A percentile compares a stretch with the other conserved stretches of the same genome.
Conservation (phyloP, 2,888 invertebrate genomes). For the Euplexia lucipara region DNA sequence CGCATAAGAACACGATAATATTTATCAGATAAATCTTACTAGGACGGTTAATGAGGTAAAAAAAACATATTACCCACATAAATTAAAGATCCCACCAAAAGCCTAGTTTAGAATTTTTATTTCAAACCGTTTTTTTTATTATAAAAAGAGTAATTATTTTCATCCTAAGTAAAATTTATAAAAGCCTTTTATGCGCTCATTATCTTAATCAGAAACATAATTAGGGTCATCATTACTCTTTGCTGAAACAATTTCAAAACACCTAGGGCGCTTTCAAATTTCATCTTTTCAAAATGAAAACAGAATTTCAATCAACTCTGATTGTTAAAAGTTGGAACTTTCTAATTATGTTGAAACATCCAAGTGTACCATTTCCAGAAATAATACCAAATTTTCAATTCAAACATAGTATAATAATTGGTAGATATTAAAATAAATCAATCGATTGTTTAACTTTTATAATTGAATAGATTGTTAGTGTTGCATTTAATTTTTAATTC, state of each 20-base stretch:
- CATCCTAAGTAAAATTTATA: constrained; percentile 6
- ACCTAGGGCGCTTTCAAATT: constrained; percentile 37
- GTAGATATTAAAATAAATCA: constrained; percentile 29
- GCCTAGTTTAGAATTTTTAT: not conserved
- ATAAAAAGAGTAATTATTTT: not conserved
- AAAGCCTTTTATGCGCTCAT: constrained; percentile 25
- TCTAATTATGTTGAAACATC: constrained; percentile 30
- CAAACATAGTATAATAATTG: constrained; percentile 4
- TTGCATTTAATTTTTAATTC: constrained; percentile 1
- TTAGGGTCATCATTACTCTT: constrained; percentile 25
- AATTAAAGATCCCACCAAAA: not conserved
- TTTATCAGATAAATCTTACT: too few relatives aligned
- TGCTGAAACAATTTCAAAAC: constrained; percentile 36
- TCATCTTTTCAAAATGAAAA: constrained; percentile 23
- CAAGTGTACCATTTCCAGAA: constrained; percentile 8
- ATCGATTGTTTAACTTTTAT: constrained; percentile 11
- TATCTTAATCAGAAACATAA: constrained; percentile 39
- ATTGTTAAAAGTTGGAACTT: constrained; percentile 34
- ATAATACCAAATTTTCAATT: constrained; percentile 20
- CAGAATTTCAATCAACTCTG: constrained; percentile 46
- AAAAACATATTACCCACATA: not conserved
- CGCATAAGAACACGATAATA: too few relatives aligned
- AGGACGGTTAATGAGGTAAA: not conserved
- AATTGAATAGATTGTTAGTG: not conserved
- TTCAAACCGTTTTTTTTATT: not conserved